These are phyloP conservation scores for Ephialtes manifestator DNA, from an alignment of 2,888 invertebrate genomes.

Conservation along the genomic window DNA sequence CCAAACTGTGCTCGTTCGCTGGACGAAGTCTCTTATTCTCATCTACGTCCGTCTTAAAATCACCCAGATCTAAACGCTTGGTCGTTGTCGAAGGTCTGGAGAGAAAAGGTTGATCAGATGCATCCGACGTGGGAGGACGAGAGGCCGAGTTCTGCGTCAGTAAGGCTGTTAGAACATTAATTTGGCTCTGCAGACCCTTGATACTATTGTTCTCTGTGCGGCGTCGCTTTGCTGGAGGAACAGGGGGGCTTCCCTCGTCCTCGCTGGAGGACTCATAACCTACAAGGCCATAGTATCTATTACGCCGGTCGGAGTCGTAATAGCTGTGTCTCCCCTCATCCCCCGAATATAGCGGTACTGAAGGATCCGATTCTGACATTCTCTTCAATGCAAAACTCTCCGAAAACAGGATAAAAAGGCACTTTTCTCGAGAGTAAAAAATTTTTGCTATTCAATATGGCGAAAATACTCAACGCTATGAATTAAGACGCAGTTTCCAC, in stretches of 20 bases:
- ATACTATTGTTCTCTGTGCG: background rate
- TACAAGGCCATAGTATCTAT: background rate
- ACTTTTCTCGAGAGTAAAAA: background rate
- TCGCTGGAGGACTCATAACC: background rate
- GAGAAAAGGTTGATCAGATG: background rate
- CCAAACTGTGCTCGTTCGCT: slow-evolving; percentile 30
- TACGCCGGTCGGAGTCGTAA: background rate
- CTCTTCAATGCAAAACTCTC: background rate
- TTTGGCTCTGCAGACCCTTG: slow-evolving; percentile 5
- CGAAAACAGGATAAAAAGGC: slow-evolving; percentile 1
- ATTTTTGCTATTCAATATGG: slow-evolving; percentile 19
- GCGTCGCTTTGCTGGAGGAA: background rate
- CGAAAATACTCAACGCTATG: slow-evolving; percentile 51
- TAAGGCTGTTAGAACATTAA: slow-evolving; percentile 14
- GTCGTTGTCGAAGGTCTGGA: background rate
- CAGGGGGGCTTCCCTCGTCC: background rate
- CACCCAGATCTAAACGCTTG: background rate
- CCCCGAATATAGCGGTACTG: background rate
- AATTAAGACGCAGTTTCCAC: background rate
- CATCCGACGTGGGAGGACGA: background rate
- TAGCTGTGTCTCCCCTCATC: background rate
- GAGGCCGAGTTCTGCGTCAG: slow-evolving; percentile 11
- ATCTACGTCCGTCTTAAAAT: slow-evolving; percentile 30
- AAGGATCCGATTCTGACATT: background rate
- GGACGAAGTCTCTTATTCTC: slow-evolving; percentile 29